Base-by-base conservation (phyloP, 2,113 vertebrate genomes). In the Aspidoscelis tigris region DNA sequence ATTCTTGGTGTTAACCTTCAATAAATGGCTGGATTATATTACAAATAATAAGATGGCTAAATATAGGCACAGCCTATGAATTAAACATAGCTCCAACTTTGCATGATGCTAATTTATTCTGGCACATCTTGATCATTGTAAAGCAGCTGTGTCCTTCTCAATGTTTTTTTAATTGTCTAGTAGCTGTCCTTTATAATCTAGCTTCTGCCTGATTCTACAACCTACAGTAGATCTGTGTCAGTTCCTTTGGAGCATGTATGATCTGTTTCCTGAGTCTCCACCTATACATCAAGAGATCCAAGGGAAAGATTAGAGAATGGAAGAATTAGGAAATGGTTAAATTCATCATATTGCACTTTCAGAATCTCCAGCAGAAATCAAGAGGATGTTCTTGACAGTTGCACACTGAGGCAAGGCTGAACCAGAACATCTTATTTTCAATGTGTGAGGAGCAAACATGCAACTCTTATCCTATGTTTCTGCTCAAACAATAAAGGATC, bases 21-120 rank as follows among this genome's bases (percentile, higher is more conserved):
- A 86, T 92, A 92, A 92, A 92, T 80, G 77, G 90, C 88, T 90
- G 91, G 92, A 90, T 92, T 91, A 91, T 90, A 92, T 89, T 86
- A 80, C 85, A 94, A 90, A 94, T 91, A 92, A 89, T 90, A 92
- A 89, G 76, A 90, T 84, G 73, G 82, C 81, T 91, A 93, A 93
- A 95, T 93, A 94, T 91, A 93, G 92, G 83, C 85, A 76, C 61
- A 86, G 81, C 65, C 88, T 84, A 94, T 94, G 92, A 95, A 94
- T 95, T 94, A 95, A 94, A 93, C 91, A 93, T 93, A 89, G 88
- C 72, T 87, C 72, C 86, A 91, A 91, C 84, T 92, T 92, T 92
- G 84, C 90, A 91, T 91, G 92, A 94, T 90, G 89, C 55, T 94
- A 90, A 95, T 95, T 92, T 94, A 84, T 93, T 93, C 91, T 22